Evolutionary conservation across 2,888 invertebrate genomes (phyloP).

Genomic region (Nesidiocoris tenuis): DNA sequence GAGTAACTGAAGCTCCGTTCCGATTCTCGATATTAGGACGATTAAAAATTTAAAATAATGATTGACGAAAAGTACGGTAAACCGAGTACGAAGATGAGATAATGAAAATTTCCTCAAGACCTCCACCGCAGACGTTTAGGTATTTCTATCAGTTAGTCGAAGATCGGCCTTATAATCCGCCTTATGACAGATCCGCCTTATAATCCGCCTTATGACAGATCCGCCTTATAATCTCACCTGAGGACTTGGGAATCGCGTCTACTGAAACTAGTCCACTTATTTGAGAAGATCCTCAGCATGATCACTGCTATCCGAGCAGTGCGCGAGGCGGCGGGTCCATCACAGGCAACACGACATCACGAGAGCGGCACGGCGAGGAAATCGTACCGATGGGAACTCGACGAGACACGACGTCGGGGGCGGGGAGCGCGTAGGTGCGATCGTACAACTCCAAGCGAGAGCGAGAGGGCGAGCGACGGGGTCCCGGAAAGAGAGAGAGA

Average conservation of each 20-base stretch:
- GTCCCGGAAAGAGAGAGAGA: not conserved
- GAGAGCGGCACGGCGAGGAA: not conserved
- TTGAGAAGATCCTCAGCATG: conserved; percentile 46
- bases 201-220: too few species aligned
- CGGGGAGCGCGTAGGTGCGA: not conserved
- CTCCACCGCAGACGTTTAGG: too few species aligned
- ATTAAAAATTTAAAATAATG: too few species aligned
- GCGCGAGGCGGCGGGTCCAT: not conserved
- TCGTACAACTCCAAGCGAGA: not conserved
- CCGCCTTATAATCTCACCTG: too few species aligned
- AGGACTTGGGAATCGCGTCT: conserved; percentile 39
- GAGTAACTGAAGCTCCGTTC: too few species aligned
- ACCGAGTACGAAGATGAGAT: too few species aligned
- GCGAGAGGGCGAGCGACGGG: not conserved
- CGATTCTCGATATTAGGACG: too few species aligned
- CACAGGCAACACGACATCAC: conserved; percentile 15
- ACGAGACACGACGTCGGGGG: not conserved
- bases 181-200: too few species aligned
- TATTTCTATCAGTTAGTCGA: too few species aligned
- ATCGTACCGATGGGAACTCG: not conserved
- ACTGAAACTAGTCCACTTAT: conserved; percentile 47
- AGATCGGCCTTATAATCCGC: too few species aligned
- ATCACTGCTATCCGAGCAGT: not conserved
- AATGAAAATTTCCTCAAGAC: too few species aligned
- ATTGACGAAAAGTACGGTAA: too few species aligned